phyloP scores from a whole-genome alignment of 2,797 vertebrate genomes.

The Acropternis orthonyx region DNA sequence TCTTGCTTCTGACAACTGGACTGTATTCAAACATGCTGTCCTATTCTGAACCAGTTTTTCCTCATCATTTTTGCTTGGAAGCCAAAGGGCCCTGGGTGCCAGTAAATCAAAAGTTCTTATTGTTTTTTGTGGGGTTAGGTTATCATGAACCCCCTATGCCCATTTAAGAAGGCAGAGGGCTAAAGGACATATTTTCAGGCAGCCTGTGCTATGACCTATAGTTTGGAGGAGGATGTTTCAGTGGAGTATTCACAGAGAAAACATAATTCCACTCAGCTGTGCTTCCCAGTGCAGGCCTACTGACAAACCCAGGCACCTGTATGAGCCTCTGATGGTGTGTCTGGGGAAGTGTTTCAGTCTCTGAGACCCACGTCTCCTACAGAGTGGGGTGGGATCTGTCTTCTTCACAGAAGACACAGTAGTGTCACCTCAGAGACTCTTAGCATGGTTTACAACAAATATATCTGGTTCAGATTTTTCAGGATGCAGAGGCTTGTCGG shows the following conservation, averaged over 20 bases:
- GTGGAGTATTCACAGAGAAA: background rate
- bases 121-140: background rate
- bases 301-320: background rate
- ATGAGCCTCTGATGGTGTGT: background rate
- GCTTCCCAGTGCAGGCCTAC: background rate
- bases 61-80: background rate
- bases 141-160: background rate
- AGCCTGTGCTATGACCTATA: background rate
- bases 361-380: background rate
- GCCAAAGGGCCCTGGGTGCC: background rate
- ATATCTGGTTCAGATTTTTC: background rate
- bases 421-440: background rate
- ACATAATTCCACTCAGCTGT: accelerated
- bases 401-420: background rate
- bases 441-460: background rate
- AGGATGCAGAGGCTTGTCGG: background rate
- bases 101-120: background rate
- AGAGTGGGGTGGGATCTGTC: accelerated
- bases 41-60: background rate
- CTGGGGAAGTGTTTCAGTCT: background rate
- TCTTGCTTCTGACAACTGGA: background rate
- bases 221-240: background rate
- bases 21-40: background rate
- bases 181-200: background rate
- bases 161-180: background rate